These are phyloP conservation scores for Gymnoscopelus braueri DNA, from an alignment of 2,797 vertebrate genomes.

Conservation along the genomic window DNA sequence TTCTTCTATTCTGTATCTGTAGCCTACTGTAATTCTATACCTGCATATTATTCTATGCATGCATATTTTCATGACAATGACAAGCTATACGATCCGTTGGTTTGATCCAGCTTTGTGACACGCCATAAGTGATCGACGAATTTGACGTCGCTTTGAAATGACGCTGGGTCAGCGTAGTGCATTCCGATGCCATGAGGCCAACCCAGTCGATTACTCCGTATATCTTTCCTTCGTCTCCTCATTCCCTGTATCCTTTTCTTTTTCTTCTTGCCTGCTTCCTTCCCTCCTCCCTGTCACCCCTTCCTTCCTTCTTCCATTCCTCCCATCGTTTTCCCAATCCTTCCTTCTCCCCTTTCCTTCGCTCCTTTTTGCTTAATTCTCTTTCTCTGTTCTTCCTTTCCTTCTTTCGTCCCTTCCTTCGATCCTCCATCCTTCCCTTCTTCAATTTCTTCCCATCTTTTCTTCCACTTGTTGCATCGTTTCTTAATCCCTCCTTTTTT, in stretches of 20 bases:
- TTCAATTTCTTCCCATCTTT: neutral
- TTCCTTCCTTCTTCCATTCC: neutral
- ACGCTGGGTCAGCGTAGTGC: too few species aligned
- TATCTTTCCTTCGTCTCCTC: neutral
- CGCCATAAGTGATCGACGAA: too few species aligned
- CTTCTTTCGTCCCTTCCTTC: neutral
- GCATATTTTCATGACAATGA: too few species aligned
- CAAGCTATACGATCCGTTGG: too few species aligned
- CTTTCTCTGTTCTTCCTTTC: neutral
- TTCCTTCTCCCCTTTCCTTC: neutral
- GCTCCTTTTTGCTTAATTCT: neutral
- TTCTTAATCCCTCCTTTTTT: neutral
- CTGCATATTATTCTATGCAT: too few species aligned
- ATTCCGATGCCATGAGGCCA: too few species aligned
- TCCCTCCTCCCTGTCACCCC: neutral
- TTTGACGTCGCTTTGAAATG: too few species aligned
- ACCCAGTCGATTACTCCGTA: too few species aligned
- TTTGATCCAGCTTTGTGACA: too few species aligned
- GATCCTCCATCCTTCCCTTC: neutral
- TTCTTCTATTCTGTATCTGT: too few species aligned
- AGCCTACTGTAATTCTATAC: too few species aligned
- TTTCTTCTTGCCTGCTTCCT: neutral
- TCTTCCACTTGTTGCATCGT: neutral
- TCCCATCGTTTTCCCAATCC: neutral
- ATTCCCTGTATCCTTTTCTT: neutral